Evolutionary conservation across 2,113 vertebrate genomes (phyloP).

Genomic region (Rhinoptilus africanus): DNA sequence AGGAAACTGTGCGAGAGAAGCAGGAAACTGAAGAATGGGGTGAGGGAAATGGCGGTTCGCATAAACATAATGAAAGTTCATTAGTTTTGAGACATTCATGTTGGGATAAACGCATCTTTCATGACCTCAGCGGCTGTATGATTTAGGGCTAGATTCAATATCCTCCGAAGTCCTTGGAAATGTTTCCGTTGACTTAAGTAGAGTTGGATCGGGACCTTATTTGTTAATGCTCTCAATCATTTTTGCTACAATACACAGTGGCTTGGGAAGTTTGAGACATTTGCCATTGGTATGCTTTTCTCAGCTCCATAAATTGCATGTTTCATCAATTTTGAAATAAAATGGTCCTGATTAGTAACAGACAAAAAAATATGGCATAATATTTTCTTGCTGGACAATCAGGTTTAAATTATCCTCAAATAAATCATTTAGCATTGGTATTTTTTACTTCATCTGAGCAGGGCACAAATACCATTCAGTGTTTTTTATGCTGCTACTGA

Average conservation of each 20-base stretch:
- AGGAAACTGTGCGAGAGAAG: constrained; percentile 28
- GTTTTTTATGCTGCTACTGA: background rate
- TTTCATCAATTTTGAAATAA: background rate
- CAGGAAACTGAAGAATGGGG: constrained; percentile 47
- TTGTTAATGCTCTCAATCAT: constrained; percentile 7
- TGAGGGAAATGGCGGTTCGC: background rate
- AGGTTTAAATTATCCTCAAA: background rate
- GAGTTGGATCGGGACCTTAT: background rate
- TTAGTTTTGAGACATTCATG: background rate
- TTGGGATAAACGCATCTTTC: constrained; percentile 19
- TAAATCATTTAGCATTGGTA: background rate
- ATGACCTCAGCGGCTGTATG: background rate
- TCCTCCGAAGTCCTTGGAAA: background rate
- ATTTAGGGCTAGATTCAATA: background rate
- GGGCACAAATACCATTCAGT: background rate
- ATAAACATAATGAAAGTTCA: background rate
- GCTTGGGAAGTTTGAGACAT: background rate
- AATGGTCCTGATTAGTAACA: background rate
- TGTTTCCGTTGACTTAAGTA: background rate
- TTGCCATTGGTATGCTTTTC: background rate
- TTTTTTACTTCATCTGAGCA: background rate
- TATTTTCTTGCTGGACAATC: background rate
- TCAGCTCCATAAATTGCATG: background rate
- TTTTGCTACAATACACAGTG: background rate
- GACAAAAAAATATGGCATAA: background rate